Evolutionary conservation across 2,888 invertebrate genomes (phyloP), one percentile per base, ranked within the genome.

Genomic region (Caenorhabditis sp.): DNA sequence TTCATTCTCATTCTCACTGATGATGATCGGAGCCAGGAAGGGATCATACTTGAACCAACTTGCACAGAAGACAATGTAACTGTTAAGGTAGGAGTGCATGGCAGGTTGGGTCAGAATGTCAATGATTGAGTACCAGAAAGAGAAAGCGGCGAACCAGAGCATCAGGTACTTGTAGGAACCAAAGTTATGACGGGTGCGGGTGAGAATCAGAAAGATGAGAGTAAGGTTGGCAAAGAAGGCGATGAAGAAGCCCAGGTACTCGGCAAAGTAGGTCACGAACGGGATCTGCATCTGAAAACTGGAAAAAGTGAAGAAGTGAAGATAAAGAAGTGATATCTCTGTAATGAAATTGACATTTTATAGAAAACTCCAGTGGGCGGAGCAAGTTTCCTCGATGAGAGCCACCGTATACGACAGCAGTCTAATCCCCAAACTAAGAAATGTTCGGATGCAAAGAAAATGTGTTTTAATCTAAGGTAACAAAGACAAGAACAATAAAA

Each of bases 1-100:
- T n/a, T n/a, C n/a, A n/a, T n/a, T n/a, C n/a, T n/a, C n/a, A n/a
- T n/a, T n/a, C 68, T 28, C 18, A 77, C 77, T 62, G 20, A 78
- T 70, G 18, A 78, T 69, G 15, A 78, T 69, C 6, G 78, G 56
- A 18, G 64, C 79, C 18, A 79, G n/a, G 15, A 61, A n/a, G 1
- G 61, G n/a, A 28, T 79, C 67, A 26, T 79, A 79, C 24, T 71
- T 67, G 50, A 79, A 79, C 79, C 79, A 79, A 50, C 79, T 79
- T 3, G 71, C 65, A 67, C 70, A 71, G 24, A 79, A 61, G 0
- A 79, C 79, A 40, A 79, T 67, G 51, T 60, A 79, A 20, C 70
- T 65, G 35, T 71, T 72, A 22, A 60, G 58, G 55, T 79, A 79
- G 24, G 71, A 67, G 51, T 79, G 79, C 65, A 72, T 72, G 47